Percentiles rank a stretch among this genome's conserved stretches.
These are phyloP conservation scores for Albula goreensis DNA, from an alignment of 2,113 vertebrate species.

Conservation along the genomic window DNA sequence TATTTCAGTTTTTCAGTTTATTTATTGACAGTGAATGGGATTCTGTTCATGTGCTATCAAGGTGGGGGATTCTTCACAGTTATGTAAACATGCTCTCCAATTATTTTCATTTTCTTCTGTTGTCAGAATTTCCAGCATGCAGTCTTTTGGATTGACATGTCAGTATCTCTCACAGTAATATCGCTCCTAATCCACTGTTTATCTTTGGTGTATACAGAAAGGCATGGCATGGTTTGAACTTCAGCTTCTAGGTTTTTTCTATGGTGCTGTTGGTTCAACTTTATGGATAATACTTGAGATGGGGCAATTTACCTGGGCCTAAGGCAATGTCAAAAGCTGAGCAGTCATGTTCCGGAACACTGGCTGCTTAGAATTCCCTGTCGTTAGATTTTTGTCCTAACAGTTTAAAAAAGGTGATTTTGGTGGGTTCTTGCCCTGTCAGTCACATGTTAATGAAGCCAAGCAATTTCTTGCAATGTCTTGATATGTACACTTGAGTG, in stretches of 20 bases:
- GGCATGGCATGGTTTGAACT: neutral
- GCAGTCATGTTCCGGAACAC: neutral
- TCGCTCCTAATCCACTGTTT: neutral
- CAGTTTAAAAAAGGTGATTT: neutral
- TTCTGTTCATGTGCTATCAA: neutral
- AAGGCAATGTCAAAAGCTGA: neutral
- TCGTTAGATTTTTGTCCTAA: neutral
- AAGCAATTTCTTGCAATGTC: too few species aligned
- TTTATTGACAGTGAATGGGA: neutral
- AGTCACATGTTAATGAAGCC: neutral
- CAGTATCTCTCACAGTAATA: neutral
- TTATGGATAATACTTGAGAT: neutral
- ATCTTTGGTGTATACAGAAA: neutral
- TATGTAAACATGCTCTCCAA: neutral
- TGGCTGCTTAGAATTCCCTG: conserved; percentile 1
- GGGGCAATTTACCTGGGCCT: neutral
- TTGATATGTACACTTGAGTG: too few species aligned
- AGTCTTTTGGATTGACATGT: neutral
- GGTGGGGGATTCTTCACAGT: neutral
- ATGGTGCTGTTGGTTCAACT: neutral
- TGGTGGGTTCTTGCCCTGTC: neutral
- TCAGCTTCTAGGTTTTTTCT: neutral
- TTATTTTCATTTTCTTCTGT: neutral
- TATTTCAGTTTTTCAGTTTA: neutral
- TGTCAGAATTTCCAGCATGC: neutral